Evolutionary conservation across 2,113 vertebrate genomes (phyloP).

Genomic region (Rhagologus leucostigma): DNA sequence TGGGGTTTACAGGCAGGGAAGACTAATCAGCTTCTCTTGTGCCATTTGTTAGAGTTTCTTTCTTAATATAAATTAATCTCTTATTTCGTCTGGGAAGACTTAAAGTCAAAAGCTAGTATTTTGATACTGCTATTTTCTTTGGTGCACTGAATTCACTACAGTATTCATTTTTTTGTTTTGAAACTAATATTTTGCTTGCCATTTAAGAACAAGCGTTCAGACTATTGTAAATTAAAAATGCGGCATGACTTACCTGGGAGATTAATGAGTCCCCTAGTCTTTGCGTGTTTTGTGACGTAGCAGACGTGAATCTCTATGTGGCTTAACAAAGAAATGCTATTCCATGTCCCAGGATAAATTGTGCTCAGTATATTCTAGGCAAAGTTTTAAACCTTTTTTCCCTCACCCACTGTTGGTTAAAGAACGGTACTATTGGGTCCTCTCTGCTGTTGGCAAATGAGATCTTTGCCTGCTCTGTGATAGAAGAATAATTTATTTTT

Average conservation of each 20-base stretch:
- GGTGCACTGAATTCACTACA: background rate
- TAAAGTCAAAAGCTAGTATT: background rate
- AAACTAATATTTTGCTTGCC: background rate
- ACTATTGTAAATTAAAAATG: background rate
- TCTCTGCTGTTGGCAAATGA: background rate
- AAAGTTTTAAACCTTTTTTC: background rate
- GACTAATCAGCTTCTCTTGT: background rate
- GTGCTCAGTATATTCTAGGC: background rate
- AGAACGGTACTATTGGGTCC: background rate
- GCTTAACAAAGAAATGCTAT: background rate
- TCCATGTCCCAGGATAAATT: background rate
- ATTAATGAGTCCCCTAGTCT: background rate
- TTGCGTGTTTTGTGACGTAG: background rate
- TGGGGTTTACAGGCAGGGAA: background rate
- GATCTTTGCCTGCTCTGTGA: background rate
- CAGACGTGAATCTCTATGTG: background rate
- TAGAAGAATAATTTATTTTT: background rate
- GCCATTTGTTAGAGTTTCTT: background rate
- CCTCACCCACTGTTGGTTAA: rapidly evolving
- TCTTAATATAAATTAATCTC: background rate
- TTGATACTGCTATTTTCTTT: background rate
- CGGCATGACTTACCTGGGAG: background rate
- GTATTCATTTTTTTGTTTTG: background rate
- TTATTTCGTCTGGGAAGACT: background rate
- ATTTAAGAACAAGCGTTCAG: background rate